Evolutionary conservation across 1,140 invertebrate species (phyloP).

Genomic region (Zaprionus kolodkinae): DNA sequence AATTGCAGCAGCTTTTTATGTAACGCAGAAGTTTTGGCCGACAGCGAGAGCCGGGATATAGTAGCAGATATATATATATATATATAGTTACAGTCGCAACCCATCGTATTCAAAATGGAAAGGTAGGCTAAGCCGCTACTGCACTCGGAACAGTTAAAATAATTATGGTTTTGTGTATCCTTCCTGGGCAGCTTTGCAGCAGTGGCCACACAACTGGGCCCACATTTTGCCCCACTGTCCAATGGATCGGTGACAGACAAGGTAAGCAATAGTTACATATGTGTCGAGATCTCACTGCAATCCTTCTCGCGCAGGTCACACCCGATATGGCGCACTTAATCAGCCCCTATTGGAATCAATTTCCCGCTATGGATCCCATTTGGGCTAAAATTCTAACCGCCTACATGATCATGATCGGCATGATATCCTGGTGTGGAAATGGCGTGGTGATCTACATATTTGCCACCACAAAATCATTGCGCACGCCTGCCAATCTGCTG

Average conservation of each 20-base stretch:
- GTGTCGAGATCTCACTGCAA: not conserved
- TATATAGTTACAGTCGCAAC: conserved; percentile 40
- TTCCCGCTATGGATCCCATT: conserved; percentile 90
- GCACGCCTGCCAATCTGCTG: conserved; percentile 86
- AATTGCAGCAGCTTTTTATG: conserved; percentile 76
- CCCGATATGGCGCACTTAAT: conserved; percentile 90
- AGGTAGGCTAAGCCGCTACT: conserved; percentile 60
- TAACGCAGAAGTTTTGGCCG: conserved; percentile 43
- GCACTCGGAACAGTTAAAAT: not conserved
- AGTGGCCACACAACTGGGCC: conserved; percentile 71
- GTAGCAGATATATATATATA: conserved; percentile 41
- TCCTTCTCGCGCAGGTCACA: conserved; percentile 85
- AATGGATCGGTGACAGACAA: conserved; percentile 83
- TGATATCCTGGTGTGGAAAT: conserved; percentile 86
- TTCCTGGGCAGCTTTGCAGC: conserved; percentile 58
- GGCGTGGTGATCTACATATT: conserved; percentile 88
- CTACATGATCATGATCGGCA: conserved; percentile 77
- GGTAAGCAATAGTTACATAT: conserved; percentile 31
- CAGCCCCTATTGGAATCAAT: conserved; percentile 90
- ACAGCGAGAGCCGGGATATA: conserved; percentile 70
- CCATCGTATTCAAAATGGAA: conserved; percentile 61
- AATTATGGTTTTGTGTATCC: not conserved
- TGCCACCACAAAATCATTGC: conserved; percentile 86
- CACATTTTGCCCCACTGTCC: conserved; percentile 79
- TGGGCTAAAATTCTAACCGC: conserved; percentile 85